Evolutionary conservation across 2,113 vertebrate species (phyloP), one percentile per base, ranked within the genome.

Genomic region (Buteo buteo): DNA sequence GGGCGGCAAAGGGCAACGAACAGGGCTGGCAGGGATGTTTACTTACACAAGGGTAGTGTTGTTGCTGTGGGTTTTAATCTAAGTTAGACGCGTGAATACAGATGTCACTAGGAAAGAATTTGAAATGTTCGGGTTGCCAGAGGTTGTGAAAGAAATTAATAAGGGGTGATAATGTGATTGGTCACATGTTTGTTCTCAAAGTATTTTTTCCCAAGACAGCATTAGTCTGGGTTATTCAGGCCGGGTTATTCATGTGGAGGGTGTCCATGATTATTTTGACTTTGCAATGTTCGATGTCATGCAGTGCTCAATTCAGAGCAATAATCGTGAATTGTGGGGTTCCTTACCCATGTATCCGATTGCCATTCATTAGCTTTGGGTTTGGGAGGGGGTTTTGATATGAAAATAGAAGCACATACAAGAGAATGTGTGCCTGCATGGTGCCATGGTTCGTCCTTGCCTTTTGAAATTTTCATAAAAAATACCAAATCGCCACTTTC

Each of bases 21-120:
- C 45, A 36, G 62, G 28, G 54, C 44, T 78, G 70, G 74, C 55
- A 36, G 42, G 16, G 69, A 42, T 36, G 52, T 86, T 74, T 57
- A 34, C 82, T 81, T 61, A 32, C 81, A 88, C 50, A 83, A 77
- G 62, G 18, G 59, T 6, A 28, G 44, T 18, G 61, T 54, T 94
- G 67, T 72, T 86, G 42, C 70, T 44, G 64, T 25, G 42, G 10
- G 40, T 32, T 90, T 89, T 79, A 87, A 61, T 86, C 50, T 72
- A 73, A 91, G 40, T 67, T 83, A 78, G 73, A 67, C 1, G 4
- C 67, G 58, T 88, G 92, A 92, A 97, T 83, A 89, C 83, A 96
- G 80, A 96, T 86, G 78, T 96, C 86, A 94, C 74, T 21, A 83
- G 89, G 40, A 92, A 96, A 91, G 84, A 96, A 96, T 94, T 45